Percentiles rank a stretch among this genome's conserved stretches.
Conservation (phyloP, 2,113 vertebrate species). For the Erythrocebus patas region DNA sequence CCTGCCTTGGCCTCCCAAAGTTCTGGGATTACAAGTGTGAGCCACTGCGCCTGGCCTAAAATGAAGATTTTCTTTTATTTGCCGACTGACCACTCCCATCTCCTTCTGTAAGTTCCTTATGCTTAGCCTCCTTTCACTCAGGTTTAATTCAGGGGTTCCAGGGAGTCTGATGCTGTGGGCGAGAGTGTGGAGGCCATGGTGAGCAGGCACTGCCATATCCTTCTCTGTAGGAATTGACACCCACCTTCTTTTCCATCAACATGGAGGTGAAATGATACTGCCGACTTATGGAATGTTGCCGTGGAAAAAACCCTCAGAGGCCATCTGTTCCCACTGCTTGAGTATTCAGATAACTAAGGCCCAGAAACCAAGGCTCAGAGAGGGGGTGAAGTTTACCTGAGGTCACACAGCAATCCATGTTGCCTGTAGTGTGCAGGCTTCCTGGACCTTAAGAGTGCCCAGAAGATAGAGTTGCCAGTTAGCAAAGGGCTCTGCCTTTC, state of each 20-base stretch:
- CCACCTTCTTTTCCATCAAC: neutral
- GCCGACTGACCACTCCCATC: slow-evolving; percentile 34
- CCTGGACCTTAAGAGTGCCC: neutral
- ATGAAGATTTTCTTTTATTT: slow-evolving; percentile 29
- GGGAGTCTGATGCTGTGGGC: neutral
- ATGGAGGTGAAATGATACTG: neutral
- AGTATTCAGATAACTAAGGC: neutral
- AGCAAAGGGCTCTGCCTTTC: neutral
- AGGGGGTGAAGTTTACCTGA: neutral
- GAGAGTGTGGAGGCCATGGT: neutral
- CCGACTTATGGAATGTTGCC: neutral
- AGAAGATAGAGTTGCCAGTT: rapidly evolving
- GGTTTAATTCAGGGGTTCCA: slow-evolving; percentile 81
- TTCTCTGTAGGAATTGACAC: neutral
- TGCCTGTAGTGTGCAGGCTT: neutral
- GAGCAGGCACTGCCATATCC: neutral
- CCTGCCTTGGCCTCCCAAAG: too few species aligned
- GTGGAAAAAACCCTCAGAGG: neutral
- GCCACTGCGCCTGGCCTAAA: too few species aligned
- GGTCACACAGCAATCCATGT: neutral
- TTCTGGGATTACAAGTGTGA: too few species aligned
- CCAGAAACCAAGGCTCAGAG: neutral
- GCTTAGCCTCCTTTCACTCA: slow-evolving; percentile 79
- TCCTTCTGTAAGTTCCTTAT: slow-evolving; percentile 58
- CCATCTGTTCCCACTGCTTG: neutral